Percentiles rank a stretch among this genome's conserved stretches.
Evolutionary conservation across 2,888 invertebrate genomes (phyloP).

Genomic region (Dinocampus coccinellae): DNA sequence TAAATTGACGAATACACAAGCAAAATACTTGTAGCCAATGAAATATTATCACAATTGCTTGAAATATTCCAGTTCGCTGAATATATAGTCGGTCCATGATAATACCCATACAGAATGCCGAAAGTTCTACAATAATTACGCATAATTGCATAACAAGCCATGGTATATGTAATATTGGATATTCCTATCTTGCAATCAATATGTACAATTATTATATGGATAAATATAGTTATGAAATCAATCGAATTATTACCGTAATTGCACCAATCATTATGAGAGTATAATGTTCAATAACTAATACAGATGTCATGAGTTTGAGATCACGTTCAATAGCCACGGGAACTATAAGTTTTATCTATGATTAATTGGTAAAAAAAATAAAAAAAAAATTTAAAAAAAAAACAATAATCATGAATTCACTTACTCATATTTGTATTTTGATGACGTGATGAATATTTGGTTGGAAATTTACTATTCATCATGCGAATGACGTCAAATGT

Average conservation of each 20-base stretch:
- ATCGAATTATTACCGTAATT: conserved; percentile 56
- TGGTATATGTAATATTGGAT: conserved; percentile 63
- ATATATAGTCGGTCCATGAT: conserved; percentile 63
- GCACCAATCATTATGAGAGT: conserved; percentile 64
- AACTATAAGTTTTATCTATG: conserved; percentile 45
- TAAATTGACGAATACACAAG: conserved; percentile 59
- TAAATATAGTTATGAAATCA: conserved; percentile 3
- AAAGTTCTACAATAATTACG: conserved; percentile 61
- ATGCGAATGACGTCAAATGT: conserved; percentile 60
- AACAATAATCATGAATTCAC: conserved; percentile 5
- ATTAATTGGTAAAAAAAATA: conserved; percentile 10
- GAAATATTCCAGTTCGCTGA: conserved; percentile 60
- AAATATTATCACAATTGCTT: conserved; percentile 57
- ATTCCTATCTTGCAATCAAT: conserved; percentile 53
- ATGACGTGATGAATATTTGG: conserved; percentile 44
- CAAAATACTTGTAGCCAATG: conserved; percentile 68
- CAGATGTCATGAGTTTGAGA: conserved; percentile 64
- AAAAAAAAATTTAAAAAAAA: background rate
- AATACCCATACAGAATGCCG: conserved; percentile 60
- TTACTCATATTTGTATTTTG: conserved; percentile 50
- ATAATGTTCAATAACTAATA: conserved; percentile 66
- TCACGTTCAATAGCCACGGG: conserved; percentile 61
- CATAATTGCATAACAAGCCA: conserved; percentile 67
- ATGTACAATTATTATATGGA: conserved; percentile 4
- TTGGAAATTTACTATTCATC: conserved; percentile 55